Conservation (phyloP, 1,140 invertebrate genomes). For the Drosophila obscura region DNA sequence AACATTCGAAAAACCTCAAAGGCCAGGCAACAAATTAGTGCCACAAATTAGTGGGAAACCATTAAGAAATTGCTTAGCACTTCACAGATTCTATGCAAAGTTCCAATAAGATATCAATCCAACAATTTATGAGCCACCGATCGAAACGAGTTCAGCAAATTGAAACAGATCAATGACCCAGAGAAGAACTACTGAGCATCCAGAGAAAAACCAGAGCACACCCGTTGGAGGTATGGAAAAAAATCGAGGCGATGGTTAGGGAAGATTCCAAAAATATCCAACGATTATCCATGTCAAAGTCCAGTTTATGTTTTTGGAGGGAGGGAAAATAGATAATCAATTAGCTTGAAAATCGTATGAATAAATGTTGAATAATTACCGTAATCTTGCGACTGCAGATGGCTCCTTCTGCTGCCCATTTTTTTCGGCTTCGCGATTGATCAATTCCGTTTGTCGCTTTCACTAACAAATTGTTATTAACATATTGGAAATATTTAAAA, state of each 20-base stretch:
- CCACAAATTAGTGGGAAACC: constrained; percentile 36
- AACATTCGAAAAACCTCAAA: constrained; percentile 25
- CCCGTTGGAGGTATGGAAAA: background rate
- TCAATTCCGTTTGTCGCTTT: constrained; percentile 49
- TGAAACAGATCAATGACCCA: constrained; percentile 70
- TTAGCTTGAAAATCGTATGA: constrained; percentile 1
- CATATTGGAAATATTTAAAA: constrained; percentile 51
- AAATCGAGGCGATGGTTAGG: constrained; percentile 9
- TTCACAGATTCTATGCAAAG: constrained; percentile 47
- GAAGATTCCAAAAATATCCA: background rate
- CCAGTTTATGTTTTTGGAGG: background rate
- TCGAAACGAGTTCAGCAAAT: constrained; percentile 46
- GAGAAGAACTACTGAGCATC: constrained; percentile 57
- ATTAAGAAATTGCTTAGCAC: constrained; percentile 62
- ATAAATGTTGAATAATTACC: constrained; percentile 40
- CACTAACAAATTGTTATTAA: constrained; percentile 63
- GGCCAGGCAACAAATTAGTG: constrained; percentile 61
- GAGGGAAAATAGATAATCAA: constrained; percentile 1
- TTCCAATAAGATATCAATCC: constrained; percentile 5
- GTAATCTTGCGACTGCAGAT: constrained; percentile 32
- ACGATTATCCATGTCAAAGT: too few species aligned
- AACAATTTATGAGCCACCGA: constrained; percentile 52
- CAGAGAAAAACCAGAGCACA: constrained; percentile 24
- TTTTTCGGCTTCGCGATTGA: constrained; percentile 12
- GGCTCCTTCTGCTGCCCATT: constrained; percentile 13